Conservation (phyloP, 2,797 vertebrate genomes). For the Gephyroberyx darwinii region DNA sequence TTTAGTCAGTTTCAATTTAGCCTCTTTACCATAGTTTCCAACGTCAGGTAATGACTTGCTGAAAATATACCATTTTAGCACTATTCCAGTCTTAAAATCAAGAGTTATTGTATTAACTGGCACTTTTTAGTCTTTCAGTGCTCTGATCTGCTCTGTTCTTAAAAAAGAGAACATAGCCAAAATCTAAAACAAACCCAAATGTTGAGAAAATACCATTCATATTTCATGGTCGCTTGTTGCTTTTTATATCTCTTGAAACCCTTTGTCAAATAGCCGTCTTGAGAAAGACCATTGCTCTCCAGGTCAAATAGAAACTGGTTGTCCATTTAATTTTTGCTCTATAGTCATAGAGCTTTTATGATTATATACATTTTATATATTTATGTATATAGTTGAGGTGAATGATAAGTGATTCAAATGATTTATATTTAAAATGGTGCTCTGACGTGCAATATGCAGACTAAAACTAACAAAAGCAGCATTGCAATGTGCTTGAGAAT, state of each 20-base stretch:
- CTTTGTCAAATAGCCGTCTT: too few relatives aligned
- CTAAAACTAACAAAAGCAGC: background rate
- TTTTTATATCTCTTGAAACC: too few relatives aligned
- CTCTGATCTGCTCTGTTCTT: too few relatives aligned
- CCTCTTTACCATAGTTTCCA: conserved; percentile 31
- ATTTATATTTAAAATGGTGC: background rate
- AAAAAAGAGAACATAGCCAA: background rate
- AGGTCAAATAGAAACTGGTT: too few relatives aligned
- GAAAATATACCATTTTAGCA: conserved; percentile 39
- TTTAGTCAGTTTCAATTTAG: conserved; percentile 22
- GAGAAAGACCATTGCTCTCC: too few relatives aligned
- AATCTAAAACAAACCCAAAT: conserved; percentile 7
- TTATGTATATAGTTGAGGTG: background rate
- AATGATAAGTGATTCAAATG: background rate
- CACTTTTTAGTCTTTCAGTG: background rate
- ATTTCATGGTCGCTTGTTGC: conserved; percentile 6
- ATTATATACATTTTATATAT: too few relatives aligned
- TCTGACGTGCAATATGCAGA: background rate
- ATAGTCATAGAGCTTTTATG: too few relatives aligned
- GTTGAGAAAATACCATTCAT: conserved; percentile 1
- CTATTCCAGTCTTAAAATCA: background rate
- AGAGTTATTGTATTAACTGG: background rate
- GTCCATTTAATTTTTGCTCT: too few relatives aligned
- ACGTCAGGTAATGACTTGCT: conserved; percentile 31
- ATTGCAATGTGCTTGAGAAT: conserved; percentile 7